Evolutionary conservation across 1,140 invertebrate species (phyloP).

Genomic region (Pinna nobilis): DNA sequence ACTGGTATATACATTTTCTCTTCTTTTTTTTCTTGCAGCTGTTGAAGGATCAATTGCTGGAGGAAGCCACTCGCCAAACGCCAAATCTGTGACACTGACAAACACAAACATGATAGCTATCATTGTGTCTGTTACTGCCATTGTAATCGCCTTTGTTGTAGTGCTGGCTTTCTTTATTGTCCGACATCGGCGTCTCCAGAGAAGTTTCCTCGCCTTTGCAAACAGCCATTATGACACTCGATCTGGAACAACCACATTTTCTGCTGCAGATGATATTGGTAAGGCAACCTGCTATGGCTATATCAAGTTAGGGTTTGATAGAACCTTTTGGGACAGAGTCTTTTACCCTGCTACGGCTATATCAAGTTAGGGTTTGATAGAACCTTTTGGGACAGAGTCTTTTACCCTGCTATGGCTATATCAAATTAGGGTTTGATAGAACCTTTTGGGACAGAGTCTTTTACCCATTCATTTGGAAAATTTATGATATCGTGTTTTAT

Average conservation of each 20-base stretch:
- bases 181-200: slow-evolving; percentile 84
- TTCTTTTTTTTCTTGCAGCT: not conserved
- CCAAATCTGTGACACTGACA: slow-evolving; percentile 27
- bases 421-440: not conserved
- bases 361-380: not conserved
- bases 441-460: no score
- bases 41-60: not conserved
- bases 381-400: no score
- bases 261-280: slow-evolving; percentile 78
- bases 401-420: no score
- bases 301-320: not conserved
- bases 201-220: slow-evolving; percentile 87
- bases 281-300: not conserved
- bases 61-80: not conserved
- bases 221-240: slow-evolving; percentile 91
- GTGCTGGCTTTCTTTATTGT: slow-evolving; percentile 82
- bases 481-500: no score
- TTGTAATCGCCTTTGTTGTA: slow-evolving; percentile 77
- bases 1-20: not conserved
- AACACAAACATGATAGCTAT: slow-evolving; percentile 72
- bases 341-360: no score
- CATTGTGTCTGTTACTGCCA: slow-evolving; percentile 76
- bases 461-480: no score
- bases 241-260: slow-evolving; percentile 89
- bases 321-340: no score